phyloP scores from a whole-genome alignment of 2,888 invertebrate species.

The Carcina quercana region DNA sequence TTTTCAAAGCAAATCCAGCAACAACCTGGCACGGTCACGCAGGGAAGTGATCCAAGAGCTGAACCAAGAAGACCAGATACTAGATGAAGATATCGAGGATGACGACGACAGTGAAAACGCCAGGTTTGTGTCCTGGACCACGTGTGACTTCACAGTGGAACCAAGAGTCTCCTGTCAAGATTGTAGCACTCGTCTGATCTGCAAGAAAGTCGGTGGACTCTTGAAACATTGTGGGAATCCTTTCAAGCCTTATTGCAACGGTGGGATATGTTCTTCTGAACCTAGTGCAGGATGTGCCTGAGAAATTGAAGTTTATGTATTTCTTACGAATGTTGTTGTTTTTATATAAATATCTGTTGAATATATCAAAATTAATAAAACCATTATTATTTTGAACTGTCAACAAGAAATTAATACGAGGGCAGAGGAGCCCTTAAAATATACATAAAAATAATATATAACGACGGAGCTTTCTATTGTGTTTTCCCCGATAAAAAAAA shows the following conservation, averaged over 20 bases:
- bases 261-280: conserved; percentile 36
- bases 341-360: too few relatives aligned
- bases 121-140: conserved; percentile 24
- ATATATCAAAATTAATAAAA: too few relatives aligned
- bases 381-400: too few relatives aligned
- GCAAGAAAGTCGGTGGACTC: conserved; percentile 39
- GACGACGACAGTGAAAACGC: neutral
- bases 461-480: too few relatives aligned
- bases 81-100: neutral
- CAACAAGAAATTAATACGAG: too few relatives aligned
- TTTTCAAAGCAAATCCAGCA: conserved; percentile 15
- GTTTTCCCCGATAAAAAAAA: too few relatives aligned
- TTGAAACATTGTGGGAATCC: conserved; percentile 30
- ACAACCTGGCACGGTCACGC: conserved; percentile 20
- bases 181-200: conserved; percentile 39
- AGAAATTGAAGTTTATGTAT: too few relatives aligned
- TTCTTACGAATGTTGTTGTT: too few relatives aligned
- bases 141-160: conserved; percentile 27
- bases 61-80: neutral
- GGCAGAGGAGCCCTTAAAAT: too few relatives aligned
- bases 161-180: conserved; percentile 34
- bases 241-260: conserved; percentile 37
- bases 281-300: conserved; percentile 32
- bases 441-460: too few relatives aligned
- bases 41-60: conserved; percentile 15